A percentile compares a stretch with the other conserved stretches of the same genome.
Evolutionary conservation across 2,113 vertebrate genomes (phyloP).

Genomic region (Carassius auratus): DNA sequence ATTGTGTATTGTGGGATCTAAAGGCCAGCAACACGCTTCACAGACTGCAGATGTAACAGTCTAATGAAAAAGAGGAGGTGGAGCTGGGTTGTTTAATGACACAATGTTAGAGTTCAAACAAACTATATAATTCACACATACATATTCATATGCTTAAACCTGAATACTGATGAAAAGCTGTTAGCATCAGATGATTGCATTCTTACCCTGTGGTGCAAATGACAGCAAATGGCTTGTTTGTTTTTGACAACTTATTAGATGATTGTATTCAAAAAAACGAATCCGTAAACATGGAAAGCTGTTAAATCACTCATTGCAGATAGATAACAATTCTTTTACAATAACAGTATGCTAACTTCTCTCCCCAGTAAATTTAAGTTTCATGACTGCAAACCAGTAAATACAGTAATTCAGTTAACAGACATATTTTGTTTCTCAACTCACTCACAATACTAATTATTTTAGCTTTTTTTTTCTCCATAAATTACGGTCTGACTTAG

Average conservation of each 20-base stretch:
- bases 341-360: neutral
- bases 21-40: constrained; percentile 48
- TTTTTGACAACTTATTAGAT: constrained; percentile 29
- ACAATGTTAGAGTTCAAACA: neutral
- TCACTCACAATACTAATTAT: neutral
- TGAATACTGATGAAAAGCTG: neutral
- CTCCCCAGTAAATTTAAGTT: neutral
- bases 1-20: constrained; percentile 63
- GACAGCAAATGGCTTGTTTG: constrained; percentile 20
- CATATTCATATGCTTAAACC: neutral
- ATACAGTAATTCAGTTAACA: neutral
- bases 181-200: constrained; percentile 20
- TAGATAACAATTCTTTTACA: neutral
- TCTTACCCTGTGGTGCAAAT: neutral
- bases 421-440: neutral
- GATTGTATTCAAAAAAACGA: constrained; percentile 2
- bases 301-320: neutral
- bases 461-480: neutral
- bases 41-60: constrained; percentile 41
- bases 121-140: neutral
- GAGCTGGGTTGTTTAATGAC: neutral
- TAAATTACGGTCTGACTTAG: neutral
- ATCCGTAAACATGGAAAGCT: neutral
- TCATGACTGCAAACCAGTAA: neutral
- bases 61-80: constrained; percentile 35